phyloP scores from a whole-genome alignment of 2,888 invertebrate species.

The Platycheirus albimanus region DNA sequence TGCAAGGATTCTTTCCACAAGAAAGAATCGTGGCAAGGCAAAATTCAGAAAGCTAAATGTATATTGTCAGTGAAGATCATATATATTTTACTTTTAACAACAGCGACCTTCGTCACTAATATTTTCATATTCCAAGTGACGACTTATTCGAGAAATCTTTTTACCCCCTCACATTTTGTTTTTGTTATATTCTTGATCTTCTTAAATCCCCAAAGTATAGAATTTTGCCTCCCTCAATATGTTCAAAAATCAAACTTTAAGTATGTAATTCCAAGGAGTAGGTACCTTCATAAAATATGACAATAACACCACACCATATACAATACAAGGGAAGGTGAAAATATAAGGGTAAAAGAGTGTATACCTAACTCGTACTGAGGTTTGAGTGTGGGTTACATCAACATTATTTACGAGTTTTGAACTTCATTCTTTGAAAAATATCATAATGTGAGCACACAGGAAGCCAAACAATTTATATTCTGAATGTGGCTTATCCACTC shows the following conservation, averaged over 20 bases:
- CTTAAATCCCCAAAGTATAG: constrained; percentile 18
- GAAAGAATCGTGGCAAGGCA: constrained; percentile 35
- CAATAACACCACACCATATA: constrained; percentile 26
- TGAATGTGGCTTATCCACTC: constrained; percentile 37
- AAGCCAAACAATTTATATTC: constrained; percentile 25
- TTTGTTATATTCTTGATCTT: constrained; percentile 18
- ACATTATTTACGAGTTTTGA: constrained; percentile 54
- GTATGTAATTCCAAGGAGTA: constrained; percentile 31
- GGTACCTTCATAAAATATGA: constrained; percentile 37
- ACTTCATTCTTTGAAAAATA: constrained; percentile 23
- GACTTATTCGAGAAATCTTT: constrained; percentile 33
- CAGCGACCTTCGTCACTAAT: constrained; percentile 35
- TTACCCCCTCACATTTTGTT: not conserved
- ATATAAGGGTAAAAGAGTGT: no score
- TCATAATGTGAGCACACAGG: constrained; percentile 1
- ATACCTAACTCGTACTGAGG: not conserved
- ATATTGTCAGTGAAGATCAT: constrained; percentile 21
- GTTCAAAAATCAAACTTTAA: constrained; percentile 46
- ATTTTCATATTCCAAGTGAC: constrained; percentile 36
- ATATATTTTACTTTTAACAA: constrained; percentile 28
- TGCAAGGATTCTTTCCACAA: constrained; percentile 38
- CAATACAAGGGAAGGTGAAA: constrained; percentile 31
- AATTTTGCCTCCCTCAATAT: constrained; percentile 18
- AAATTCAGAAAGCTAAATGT: constrained; percentile 49
- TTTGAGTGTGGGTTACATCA: constrained; percentile 15